Base-by-base conservation (phyloP, 2,888 invertebrate species). In the Elegia similella region DNA sequence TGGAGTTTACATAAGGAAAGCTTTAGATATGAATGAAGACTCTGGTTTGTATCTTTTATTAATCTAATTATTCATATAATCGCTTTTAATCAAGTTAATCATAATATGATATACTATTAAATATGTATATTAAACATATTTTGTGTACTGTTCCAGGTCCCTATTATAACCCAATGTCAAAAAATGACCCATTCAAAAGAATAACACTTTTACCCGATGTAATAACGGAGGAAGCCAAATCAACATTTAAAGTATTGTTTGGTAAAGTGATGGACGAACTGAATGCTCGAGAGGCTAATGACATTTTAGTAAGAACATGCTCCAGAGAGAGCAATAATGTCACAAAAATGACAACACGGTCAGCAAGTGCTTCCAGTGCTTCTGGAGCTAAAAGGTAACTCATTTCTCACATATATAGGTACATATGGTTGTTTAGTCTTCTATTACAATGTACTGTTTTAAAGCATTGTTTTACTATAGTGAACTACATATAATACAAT, bases 271-370 rank as follows among this genome's bases (percentile, higher is more conserved):
- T 95, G 69, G 95, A 95, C 68, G 97, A 97, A 78, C 88, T 98
- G 52, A 94, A 90, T 61, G 85, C 93, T 30, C 93, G 93, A 64
- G 96, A 97, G 87, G 97, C 97, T 0, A 96, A 97, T 81, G 95
- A 96, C 66, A 95, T 97, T 64, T 88, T 97, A 62, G 93, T 96
- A 5, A 93, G 95, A 68, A 95, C 96, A 23, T 95, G 95, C 65
- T 94, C 95, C 8, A 93, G 92, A 78, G 93, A 94, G 70, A 82
- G 72, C 57, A 88, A 80, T 71, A 87, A 77, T 77, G 78, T 80
- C 44, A 65, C 84, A 50, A 90, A 84, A 75, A 86, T 89, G 77
- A 74, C 81, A 46, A 91, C 90, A 5, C 84, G 90, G 74, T 86
- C 84, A 42, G 63, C 76, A 54, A 86, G 76, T 76, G 73, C 82